These are phyloP conservation scores for Erpornis zantholeuca DNA, from an alignment of 2,113 vertebrate species.

Conservation along the genomic window DNA sequence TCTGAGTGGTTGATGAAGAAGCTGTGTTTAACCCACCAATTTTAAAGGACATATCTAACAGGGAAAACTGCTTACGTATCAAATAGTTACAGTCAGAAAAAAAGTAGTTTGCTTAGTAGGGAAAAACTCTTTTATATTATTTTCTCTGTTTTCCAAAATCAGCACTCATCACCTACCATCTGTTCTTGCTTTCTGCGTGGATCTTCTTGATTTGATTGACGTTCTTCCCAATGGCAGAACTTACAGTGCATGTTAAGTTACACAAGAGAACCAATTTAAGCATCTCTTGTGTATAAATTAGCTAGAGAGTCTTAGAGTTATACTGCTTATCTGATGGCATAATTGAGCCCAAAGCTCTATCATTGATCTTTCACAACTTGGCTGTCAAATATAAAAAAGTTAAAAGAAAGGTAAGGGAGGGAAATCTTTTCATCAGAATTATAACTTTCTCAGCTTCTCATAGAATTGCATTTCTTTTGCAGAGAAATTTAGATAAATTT, in stretches of 20 bases:
- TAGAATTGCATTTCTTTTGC: neutral
- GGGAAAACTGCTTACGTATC: neutral
- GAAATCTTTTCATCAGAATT: neutral
- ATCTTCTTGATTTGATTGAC: conserved; percentile 41
- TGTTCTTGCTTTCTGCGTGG: neutral
- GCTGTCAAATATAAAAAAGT: neutral
- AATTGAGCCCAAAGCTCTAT: conserved; percentile 37
- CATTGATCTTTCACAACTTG: neutral
- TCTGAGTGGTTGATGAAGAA: neutral
- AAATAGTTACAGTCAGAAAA: neutral
- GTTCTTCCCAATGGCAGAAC: neutral
- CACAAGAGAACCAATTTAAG: conserved; percentile 35
- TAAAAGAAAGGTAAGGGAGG: neutral
- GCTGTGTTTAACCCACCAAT: neutral
- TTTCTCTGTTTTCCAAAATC: conserved; percentile 15
- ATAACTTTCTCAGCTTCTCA: neutral
- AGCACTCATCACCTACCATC: conserved; percentile 31
- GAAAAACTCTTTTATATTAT: neutral
- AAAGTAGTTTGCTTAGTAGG: neutral
- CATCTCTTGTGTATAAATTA: conserved; percentile 59
- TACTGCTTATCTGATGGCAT: conserved; percentile 2
- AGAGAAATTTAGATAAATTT: neutral
- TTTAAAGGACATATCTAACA: neutral
- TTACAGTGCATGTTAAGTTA: conserved; percentile 41
- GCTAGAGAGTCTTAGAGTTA: conserved; percentile 21